Conservation (phyloP, 2,888 invertebrate species). For the Serrognathus titanus region DNA sequence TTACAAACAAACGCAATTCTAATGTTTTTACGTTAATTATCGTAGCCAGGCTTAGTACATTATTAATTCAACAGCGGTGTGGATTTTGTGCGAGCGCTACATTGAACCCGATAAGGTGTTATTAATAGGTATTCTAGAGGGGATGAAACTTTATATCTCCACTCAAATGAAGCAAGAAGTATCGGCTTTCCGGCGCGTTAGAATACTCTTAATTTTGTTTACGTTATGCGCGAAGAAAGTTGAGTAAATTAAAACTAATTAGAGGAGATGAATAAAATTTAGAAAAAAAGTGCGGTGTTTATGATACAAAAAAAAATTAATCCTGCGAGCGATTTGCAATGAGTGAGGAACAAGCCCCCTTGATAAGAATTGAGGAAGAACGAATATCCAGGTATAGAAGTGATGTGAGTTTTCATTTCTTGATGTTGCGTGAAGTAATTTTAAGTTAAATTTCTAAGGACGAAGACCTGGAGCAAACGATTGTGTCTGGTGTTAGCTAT, state of each 20-base stretch:
- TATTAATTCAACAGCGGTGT: too few relatives aligned
- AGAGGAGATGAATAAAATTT: background rate
- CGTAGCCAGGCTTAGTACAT: too few relatives aligned
- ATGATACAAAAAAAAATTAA: background rate
- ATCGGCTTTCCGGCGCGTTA: conserved; percentile 16
- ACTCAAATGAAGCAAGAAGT: conserved; percentile 14
- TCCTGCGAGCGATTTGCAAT: conserved; percentile 3
- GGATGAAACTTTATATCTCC: conserved; percentile 14
- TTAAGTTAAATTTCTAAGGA: conserved; percentile 3
- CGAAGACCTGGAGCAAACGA: conserved; percentile 6
- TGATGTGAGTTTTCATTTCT: conserved; percentile 9
- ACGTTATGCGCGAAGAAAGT: conserved; percentile 7
- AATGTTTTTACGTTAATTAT: too few relatives aligned
- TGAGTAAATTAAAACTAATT: background rate
- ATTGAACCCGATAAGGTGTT: conserved; percentile 3
- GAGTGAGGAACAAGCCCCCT: conserved; percentile 17
- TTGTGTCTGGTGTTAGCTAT: conserved; percentile 5
- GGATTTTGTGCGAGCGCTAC: background rate
- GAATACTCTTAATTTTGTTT: conserved; percentile 16
- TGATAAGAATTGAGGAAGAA: conserved; percentile 13
- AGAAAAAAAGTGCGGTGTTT: background rate
- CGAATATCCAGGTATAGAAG: conserved; percentile 4
- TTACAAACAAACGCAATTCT: too few relatives aligned
- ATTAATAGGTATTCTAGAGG: conserved; percentile 17
- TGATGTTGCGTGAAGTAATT: background rate